Evolutionary conservation across 2,797 vertebrate genomes (phyloP), one percentile per base, ranked within the genome.

Genomic region (Graptemys geographica): DNA sequence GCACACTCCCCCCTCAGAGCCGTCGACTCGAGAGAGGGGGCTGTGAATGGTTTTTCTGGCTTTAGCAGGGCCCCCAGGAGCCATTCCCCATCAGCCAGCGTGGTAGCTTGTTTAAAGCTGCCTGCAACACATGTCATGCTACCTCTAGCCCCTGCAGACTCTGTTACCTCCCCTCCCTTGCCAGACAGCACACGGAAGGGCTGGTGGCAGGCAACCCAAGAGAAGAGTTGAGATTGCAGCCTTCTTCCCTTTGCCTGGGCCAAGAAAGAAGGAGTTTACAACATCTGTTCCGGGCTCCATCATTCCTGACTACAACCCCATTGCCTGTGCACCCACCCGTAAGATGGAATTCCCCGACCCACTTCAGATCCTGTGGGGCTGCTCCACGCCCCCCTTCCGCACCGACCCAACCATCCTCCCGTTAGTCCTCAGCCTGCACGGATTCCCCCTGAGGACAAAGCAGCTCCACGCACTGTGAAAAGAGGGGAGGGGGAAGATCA

Each of bases 271-370:
- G 12, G 12, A 93, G 88, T 91, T 65, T 59, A 81, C 41, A 91
- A 55, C 65, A 87, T 94, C 91, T 84, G 94, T 92, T 87, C 78
- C 82, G 79, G 84, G 94, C 92, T 94, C 82, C 12, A 44, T 16
- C 82, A 19, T 87, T 96, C 74, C 90, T 96, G 94, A 87, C 89
- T 95, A 28, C 8, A 87, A 28, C n/a, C 2, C 37, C 59, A 37
- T 15, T 94, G 94, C 92, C 92, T 62, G 33, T 96, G 79, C 84
- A 89, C 78, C 89, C 91, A 72, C 91, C 94, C 93, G 90, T 94
- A 80, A 82, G 86, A 93, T 65, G 84, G 96, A 95, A 96, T 84
- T 83, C 25, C 90, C 91, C 88, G 82, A 94, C 89, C 90, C 94
- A 65, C 31, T 62, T 90, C 91, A 88, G 93, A 92, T 92, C 91